phyloP scores from a whole-genome alignment of 2,888 invertebrate genomes.

The Cryptocephalus primarius region DNA sequence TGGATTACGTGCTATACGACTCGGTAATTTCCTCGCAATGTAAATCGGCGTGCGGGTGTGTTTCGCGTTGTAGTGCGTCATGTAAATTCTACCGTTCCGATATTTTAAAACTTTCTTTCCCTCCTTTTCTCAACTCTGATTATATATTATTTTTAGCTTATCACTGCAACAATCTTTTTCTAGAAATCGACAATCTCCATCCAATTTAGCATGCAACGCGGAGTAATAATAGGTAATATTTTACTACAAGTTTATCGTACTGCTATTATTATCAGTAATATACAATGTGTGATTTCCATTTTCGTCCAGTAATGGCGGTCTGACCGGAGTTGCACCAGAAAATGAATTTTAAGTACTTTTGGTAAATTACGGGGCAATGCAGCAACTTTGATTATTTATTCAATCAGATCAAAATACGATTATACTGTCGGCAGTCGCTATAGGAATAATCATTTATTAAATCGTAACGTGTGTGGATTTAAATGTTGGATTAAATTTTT shows the following conservation, averaged over 20 bases:
- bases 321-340: slow-evolving; percentile 2
- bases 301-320: slow-evolving; percentile 7
- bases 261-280: slow-evolving; percentile 10
- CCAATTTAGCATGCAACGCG: slow-evolving; percentile 14
- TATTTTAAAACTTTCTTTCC: neutral
- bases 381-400: neutral
- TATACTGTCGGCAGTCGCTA: no score
- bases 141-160: slow-evolving; percentile 5
- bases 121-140: slow-evolving; percentile 3
- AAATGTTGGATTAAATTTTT: no score
- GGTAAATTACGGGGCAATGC: slow-evolving; percentile 5
- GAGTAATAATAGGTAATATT: slow-evolving; percentile 15
- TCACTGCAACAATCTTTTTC: slow-evolving; percentile 5
- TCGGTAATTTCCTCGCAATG: no score
- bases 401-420: no score
- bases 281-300: slow-evolving; percentile 10
- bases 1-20: no score
- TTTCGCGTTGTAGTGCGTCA: no score
- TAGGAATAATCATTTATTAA: no score
- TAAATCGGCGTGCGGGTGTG: no score
- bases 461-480: no score
- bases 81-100: no score
- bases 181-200: slow-evolving; percentile 11
- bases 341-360: slow-evolving; percentile 2
- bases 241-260: slow-evolving; percentile 11